Conservation (phyloP, 2,888 invertebrate genomes). For the Villa cingulata region DNA sequence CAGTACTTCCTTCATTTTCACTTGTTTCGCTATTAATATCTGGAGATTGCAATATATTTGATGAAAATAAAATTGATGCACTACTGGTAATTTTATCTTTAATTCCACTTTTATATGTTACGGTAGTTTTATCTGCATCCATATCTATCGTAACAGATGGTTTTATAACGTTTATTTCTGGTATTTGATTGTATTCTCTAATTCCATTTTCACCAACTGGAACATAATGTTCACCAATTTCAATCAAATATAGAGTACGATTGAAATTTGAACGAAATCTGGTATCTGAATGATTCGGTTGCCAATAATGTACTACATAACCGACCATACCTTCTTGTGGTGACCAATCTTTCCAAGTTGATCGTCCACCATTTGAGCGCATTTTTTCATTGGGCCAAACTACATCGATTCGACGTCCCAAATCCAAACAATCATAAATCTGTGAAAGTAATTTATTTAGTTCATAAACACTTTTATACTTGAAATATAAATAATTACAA, state of each 20-base stretch:
- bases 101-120: background rate
- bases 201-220: conserved; percentile 86
- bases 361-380: conserved; percentile 73
- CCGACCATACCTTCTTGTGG: conserved; percentile 89
- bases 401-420: conserved; percentile 83
- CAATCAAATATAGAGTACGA: conserved; percentile 79
- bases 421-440: conserved; percentile 83
- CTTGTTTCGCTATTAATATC: background rate
- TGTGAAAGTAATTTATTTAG: no score
- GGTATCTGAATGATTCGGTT: conserved; percentile 80
- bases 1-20: background rate
- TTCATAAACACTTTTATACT: no score
- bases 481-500: background rate
- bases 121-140: background rate
- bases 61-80: background rate
- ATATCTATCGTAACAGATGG: background rate
- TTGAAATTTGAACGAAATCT: conserved; percentile 82
- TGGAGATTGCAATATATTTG: background rate
- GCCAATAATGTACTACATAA: conserved; percentile 86
- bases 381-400: conserved; percentile 88
- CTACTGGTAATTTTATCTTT: background rate
- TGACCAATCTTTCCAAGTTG: conserved; percentile 82
- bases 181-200: conserved; percentile 38
- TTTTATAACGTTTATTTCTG: conserved; percentile 17
- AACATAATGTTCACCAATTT: conserved; percentile 84